These are phyloP conservation scores for Tigriopus japonicus DNA, from an alignment of 1,140 invertebrate genomes.

Conservation along the genomic window DNA sequence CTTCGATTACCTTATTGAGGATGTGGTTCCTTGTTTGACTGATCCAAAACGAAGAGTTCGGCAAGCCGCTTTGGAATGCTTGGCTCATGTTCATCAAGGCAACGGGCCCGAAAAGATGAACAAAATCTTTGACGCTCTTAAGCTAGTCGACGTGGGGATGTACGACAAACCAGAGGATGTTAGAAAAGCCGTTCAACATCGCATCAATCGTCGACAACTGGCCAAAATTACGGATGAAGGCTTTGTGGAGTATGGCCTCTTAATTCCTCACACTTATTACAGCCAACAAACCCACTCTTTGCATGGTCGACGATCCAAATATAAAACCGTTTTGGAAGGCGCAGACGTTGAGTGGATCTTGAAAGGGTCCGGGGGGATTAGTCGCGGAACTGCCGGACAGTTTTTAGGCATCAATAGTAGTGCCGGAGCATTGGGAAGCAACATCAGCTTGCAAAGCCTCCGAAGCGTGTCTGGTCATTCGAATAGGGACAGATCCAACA, in stretches of 20 bases:
- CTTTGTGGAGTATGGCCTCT: slow-evolving; percentile 5
- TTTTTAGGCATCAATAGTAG: background rate
- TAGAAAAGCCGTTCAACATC: background rate
- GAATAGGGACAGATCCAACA: background rate
- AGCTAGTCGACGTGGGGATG: background rate
- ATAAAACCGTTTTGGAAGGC: background rate
- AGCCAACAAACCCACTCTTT: background rate
- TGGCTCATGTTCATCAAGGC: slow-evolving; percentile 53
- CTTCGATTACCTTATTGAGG: slow-evolving; percentile 35
- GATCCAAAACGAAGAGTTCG: slow-evolving; percentile 50
- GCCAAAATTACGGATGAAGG: slow-evolving; percentile 4
- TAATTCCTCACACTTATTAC: background rate
- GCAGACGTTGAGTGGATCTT: slow-evolving; percentile 10
- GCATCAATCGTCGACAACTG: background rate
- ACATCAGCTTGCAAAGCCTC: background rate
- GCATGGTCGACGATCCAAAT: background rate
- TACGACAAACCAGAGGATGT: background rate
- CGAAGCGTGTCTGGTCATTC: no score
- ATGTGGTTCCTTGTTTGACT: slow-evolving; percentile 35
- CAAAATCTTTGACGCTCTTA: background rate
- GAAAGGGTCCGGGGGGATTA: background rate
- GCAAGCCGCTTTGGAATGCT: slow-evolving; percentile 55
- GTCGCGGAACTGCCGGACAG: background rate
- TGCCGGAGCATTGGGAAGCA: background rate
- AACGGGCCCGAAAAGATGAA: slow-evolving; percentile 29